These are phyloP conservation scores for Drosophila trichaetosa DNA, from an alignment of 2,888 invertebrate genomes.

Conservation along the genomic window DNA sequence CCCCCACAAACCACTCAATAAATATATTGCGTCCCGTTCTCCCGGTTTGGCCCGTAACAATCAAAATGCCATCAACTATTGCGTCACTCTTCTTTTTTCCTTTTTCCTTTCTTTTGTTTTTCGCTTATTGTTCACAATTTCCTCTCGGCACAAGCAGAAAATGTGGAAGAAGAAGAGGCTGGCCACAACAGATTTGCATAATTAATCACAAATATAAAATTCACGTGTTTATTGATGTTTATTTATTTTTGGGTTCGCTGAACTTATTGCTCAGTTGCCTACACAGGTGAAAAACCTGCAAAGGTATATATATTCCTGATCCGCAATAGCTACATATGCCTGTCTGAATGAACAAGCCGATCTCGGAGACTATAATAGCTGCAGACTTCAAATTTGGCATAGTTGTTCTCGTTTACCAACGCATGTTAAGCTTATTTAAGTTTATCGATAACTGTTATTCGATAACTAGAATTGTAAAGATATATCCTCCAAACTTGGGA, in stretches of 20 bases:
- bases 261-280: slow-evolving; percentile 39
- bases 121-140: slow-evolving; percentile 1
- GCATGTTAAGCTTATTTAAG: not conserved
- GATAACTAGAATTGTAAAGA: not conserved
- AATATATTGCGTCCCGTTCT: slow-evolving; percentile 18
- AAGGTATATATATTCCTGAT: not conserved
- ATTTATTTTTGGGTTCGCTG: slow-evolving; percentile 51
- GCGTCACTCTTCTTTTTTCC: not conserved
- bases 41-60: slow-evolving; percentile 36
- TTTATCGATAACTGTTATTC: not conserved
- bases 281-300: not conserved
- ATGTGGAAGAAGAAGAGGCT: not conserved
- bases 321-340: not conserved
- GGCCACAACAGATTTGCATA: slow-evolving; percentile 49
- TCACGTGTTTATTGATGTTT: slow-evolving; percentile 64
- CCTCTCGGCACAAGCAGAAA: not conserved
- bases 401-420: not conserved
- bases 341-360: not conserved
- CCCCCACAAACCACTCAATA: not conserved
- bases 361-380: not conserved
- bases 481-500: not conserved
- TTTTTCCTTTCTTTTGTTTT: not conserved
- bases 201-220: slow-evolving; percentile 58
- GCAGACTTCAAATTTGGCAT: not conserved
- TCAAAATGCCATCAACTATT: slow-evolving; percentile 69